Percentiles rank a stretch among this genome's conserved stretches.
These are phyloP conservation scores for Pristis pectinata DNA, from an alignment of 2,797 vertebrate species.

Conservation along the genomic window DNA sequence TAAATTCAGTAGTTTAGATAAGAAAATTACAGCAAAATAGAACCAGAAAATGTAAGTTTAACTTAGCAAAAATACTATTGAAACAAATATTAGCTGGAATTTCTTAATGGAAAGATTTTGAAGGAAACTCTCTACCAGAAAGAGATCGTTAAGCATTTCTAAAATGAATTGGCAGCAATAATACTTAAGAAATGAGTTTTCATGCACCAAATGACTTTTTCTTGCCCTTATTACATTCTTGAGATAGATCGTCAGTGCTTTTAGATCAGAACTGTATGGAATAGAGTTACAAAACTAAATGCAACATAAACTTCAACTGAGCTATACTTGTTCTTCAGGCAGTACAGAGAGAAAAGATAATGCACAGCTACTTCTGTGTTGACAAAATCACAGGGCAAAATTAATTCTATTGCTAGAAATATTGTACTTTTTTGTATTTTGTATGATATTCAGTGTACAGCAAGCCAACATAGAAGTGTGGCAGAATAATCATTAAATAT, in stretches of 20 bases:
- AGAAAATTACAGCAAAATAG: neutral
- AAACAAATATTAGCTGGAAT: neutral
- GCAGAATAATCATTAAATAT: neutral
- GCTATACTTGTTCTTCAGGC: neutral
- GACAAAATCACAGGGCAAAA: neutral
- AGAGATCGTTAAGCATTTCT: neutral
- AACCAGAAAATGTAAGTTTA: neutral
- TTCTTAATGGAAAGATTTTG: neutral
- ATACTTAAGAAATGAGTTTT: neutral
- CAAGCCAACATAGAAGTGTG: neutral
- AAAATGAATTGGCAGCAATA: neutral
- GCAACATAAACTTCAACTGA: neutral
- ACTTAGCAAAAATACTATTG: neutral
- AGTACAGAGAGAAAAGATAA: neutral
- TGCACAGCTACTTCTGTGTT: neutral
- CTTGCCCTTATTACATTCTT: neutral
- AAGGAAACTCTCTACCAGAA: neutral
- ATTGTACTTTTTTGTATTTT: neutral
- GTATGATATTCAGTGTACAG: neutral
- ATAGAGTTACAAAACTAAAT: neutral
- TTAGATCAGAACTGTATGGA: neutral
- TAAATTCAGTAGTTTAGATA: neutral
- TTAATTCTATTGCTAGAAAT: neutral
- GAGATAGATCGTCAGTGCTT: neutral
- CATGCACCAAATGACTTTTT: neutral